Percentiles rank a stretch among this genome's conserved stretches.
Conservation (phyloP, 2,797 vertebrate species). For the Hydrolagus colliei region DNA sequence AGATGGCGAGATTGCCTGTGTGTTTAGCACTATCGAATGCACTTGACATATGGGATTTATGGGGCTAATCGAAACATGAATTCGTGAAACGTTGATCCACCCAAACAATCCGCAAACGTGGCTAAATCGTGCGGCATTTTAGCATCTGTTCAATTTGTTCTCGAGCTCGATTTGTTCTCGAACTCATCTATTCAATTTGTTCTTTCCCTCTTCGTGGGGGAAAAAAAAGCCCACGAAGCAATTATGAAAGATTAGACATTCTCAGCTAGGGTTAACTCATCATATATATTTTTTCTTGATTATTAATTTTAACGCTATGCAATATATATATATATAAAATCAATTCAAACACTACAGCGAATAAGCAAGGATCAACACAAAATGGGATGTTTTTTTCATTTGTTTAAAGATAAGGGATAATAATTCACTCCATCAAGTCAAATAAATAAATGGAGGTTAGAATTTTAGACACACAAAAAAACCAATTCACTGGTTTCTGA, state of each 20-base stretch:
- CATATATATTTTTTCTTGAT: not conserved
- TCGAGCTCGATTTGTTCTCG: no score
- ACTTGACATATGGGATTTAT: not conserved
- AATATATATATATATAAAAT: not conserved
- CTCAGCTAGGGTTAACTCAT: not conserved
- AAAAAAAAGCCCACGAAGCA: no score
- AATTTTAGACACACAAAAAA: no score
- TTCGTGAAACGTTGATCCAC: not conserved
- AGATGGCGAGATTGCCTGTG: not conserved
- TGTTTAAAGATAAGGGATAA: not conserved
- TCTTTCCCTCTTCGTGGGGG: no score
- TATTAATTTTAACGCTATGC: not conserved
- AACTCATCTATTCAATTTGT: no score
- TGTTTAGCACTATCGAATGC: not conserved
- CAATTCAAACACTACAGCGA: not conserved
- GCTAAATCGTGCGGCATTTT: not conserved
- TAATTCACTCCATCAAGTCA: not conserved
- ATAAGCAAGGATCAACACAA: not conserved
- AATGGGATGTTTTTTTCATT: not conserved
- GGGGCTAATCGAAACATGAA: not conserved
- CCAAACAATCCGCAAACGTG: not conserved
- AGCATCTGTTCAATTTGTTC: not conserved
- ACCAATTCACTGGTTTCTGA: no score
- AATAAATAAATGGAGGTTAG: not conserved
- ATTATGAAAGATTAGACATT: not conserved